Conservation (phyloP, 2,797 vertebrate species). For the Eulemur albifrons region DNA sequence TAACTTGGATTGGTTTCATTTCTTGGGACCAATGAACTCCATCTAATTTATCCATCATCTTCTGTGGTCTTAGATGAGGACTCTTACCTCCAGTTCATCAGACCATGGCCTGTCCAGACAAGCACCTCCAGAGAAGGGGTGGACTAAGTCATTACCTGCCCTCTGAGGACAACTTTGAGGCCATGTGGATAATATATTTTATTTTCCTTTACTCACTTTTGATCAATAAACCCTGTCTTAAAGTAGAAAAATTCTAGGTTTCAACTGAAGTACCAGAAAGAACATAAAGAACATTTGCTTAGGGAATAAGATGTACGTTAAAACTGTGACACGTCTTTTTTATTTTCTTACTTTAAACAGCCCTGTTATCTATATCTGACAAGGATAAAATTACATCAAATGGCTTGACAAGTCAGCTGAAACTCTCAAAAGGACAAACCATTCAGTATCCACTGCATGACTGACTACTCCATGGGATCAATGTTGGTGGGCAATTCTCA, state of each 20-base stretch:
- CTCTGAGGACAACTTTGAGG: neutral
- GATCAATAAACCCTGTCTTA: neutral
- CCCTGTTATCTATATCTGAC: neutral
- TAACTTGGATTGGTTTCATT: neutral
- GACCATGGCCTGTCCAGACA: neutral
- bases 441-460: neutral
- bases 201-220: neutral
- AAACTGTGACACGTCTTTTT: neutral
- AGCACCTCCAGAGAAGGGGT: neutral
- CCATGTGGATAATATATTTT: neutral
- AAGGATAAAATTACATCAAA: constrained; percentile 26
- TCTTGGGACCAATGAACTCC: neutral
- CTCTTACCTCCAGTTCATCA: neutral
- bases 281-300: constrained; percentile 11
- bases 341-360: neutral
- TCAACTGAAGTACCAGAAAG: neutral
- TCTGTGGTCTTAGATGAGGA: neutral
- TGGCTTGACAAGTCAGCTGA: neutral
- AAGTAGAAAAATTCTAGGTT: neutral
- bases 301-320: neutral
- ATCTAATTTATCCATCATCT: neutral
- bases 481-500: neutral
- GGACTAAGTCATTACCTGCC: neutral
- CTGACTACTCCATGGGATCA: neutral
- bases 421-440: neutral